Percentiles rank a stretch among this genome's conserved stretches.
These are phyloP conservation scores for Hyposoter dolosus DNA, from an alignment of 2,888 invertebrate species.

Conservation along the genomic window DNA sequence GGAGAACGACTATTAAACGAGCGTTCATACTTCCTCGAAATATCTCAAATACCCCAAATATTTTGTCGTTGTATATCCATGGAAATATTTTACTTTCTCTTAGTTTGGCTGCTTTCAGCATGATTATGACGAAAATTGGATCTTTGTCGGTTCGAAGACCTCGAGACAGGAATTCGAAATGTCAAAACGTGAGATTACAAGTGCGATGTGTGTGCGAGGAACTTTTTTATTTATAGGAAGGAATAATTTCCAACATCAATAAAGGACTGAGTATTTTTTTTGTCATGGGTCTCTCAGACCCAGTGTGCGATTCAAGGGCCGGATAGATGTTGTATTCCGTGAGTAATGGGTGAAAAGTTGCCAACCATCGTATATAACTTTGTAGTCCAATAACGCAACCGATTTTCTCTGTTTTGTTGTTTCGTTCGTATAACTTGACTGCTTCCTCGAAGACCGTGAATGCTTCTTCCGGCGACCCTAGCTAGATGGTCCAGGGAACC, in stretches of 20 bases:
- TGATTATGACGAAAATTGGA: not conserved
- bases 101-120: not conserved
- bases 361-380: not conserved
- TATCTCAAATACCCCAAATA: conserved; percentile 47
- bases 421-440: conserved; percentile 26
- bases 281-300: not conserved
- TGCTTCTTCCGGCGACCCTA: conserved; percentile 17
- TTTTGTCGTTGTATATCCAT: conserved; percentile 16
- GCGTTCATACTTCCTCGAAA: conserved; percentile 38
- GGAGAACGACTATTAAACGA: conserved; percentile 32
- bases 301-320: not conserved
- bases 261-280: not conserved
- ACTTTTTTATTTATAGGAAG: too few relatives aligned
- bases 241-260: not conserved
- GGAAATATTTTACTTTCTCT: conserved; percentile 2
- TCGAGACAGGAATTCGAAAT: not conserved
- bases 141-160: not conserved
- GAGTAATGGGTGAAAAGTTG: not conserved
- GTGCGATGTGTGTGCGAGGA: too few relatives aligned
- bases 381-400: conserved; percentile 4
- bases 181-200: too few relatives aligned
- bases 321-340: not conserved
- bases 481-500: conserved; percentile 27
- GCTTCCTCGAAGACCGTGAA: conserved; percentile 53
- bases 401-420: conserved; percentile 11